phyloP scores from a whole-genome alignment of 23 tunicate species.

The Diplosoma virens region DNA sequence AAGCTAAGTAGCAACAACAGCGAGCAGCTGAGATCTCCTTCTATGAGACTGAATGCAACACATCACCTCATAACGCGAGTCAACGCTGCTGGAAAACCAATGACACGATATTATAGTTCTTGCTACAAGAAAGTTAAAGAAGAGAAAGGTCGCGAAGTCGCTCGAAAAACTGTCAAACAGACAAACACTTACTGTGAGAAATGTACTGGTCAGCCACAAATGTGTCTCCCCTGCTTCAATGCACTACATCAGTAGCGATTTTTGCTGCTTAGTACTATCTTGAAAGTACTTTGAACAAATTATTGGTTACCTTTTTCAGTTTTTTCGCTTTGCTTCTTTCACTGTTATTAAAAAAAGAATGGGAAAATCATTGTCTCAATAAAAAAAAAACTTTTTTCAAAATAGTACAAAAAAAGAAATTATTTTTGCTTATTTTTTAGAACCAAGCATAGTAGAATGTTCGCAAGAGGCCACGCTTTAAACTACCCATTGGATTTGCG shows the following conservation, averaged over 20 bases:
- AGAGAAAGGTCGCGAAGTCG: conserved; percentile 8
- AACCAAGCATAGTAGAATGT: conserved; percentile 31
- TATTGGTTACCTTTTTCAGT: background rate
- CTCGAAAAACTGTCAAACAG: conserved; percentile 29
- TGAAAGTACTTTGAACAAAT: conserved; percentile 26
- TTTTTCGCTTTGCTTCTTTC: conserved; percentile 13
- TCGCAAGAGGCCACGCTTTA: conserved; percentile 32
- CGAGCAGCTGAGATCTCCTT: conserved; percentile 2
- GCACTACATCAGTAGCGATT: conserved; percentile 15
- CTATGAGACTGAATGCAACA: conserved; percentile 1
- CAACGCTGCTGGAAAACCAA: conserved; percentile 1
- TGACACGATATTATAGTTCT: conserved; percentile 4
- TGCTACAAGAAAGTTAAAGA: conserved; percentile 8
- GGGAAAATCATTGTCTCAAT: conserved; percentile 18
- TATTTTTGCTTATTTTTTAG: conserved; percentile 11
- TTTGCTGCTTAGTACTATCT: conserved; percentile 19
- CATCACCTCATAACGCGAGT: conserved; percentile 12
- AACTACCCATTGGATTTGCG: conserved; percentile 14
- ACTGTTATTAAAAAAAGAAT: background rate
- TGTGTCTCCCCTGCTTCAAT: conserved; percentile 21
- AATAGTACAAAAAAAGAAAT: conserved; percentile 8
- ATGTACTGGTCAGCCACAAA: conserved; percentile 19
- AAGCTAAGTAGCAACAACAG: conserved; percentile 18
- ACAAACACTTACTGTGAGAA: conserved; percentile 6
- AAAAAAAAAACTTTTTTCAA: background rate